Evolutionary conservation across 2,113 vertebrate species (phyloP).

Genomic region (Verasper variegatus): DNA sequence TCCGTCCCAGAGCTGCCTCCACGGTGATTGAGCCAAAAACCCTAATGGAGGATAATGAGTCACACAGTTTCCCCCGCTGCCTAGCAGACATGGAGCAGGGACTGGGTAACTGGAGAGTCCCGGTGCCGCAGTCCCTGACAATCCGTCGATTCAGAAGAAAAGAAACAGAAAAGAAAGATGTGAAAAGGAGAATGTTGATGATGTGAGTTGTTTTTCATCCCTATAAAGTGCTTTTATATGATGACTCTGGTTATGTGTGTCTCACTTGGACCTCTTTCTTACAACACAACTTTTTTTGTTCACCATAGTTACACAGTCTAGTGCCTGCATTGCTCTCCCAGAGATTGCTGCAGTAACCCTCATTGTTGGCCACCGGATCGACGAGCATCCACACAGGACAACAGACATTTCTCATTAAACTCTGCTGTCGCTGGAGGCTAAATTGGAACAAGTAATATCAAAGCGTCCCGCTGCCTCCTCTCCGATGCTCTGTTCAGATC

Average conservation of each 20-base stretch:
- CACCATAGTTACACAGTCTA: not conserved
- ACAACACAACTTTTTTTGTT: not conserved
- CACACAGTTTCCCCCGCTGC: conserved; percentile 59
- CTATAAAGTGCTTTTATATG: not conserved
- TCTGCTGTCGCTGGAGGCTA: conserved; percentile 26
- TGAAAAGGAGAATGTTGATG: not conserved
- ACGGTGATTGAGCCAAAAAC: conserved; percentile 67
- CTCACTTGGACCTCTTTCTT: not conserved
- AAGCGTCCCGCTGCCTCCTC: not conserved
- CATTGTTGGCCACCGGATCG: conserved; percentile 3
- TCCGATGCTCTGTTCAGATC: conserved; percentile 27
- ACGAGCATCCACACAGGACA: conserved; percentile 4
- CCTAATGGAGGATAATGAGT: conserved; percentile 79
- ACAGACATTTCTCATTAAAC: conserved; percentile 23
- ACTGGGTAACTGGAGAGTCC: conserved; percentile 42
- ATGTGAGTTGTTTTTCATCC: conserved; percentile 3
- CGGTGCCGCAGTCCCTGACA: conserved; percentile 40
- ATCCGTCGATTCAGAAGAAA: not conserved
- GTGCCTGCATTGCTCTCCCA: not conserved
- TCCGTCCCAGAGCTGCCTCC: conserved; percentile 64
- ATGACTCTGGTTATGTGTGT: not conserved
- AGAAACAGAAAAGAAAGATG: not conserved
- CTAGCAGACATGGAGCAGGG: conserved; percentile 51
- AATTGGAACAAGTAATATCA: conserved; percentile 41
- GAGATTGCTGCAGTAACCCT: not conserved